phyloP scores from a whole-genome alignment of 2,113 vertebrate species.

The Himantopus leucocephalus region DNA sequence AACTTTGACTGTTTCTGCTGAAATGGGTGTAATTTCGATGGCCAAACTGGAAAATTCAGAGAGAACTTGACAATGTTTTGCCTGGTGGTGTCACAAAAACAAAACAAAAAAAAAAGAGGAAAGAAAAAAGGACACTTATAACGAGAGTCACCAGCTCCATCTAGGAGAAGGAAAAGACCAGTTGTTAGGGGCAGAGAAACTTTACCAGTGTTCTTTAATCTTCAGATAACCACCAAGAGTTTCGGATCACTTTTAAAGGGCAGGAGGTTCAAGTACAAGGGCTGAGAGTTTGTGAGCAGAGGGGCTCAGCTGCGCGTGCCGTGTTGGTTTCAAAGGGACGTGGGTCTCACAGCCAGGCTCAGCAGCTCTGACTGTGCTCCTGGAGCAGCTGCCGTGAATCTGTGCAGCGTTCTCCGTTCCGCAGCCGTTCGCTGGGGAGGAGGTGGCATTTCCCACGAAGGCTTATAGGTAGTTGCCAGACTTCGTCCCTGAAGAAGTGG shows the following conservation, averaged over 20 bases:
- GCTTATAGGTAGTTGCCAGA: background rate
- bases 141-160: background rate
- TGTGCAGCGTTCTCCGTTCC: background rate
- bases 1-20: background rate
- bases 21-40: background rate
- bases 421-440: accelerated
- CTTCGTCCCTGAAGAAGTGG: background rate
- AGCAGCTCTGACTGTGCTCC: background rate
- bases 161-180: background rate
- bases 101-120: background rate
- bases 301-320: background rate
- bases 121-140: background rate
- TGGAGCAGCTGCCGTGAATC: background rate
- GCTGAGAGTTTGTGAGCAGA: background rate
- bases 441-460: background rate
- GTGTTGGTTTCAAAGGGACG: accelerated
- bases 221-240: background rate
- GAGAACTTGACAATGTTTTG: background rate
- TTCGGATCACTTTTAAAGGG: background rate
- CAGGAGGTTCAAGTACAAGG: background rate
- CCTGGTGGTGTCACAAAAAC: background rate
- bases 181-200: background rate
- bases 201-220: background rate
- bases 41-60: background rate
- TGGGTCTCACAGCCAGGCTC: background rate